Base-by-base conservation (phyloP, 1,140 invertebrate genomes). In the Capitella teleta region DNA sequence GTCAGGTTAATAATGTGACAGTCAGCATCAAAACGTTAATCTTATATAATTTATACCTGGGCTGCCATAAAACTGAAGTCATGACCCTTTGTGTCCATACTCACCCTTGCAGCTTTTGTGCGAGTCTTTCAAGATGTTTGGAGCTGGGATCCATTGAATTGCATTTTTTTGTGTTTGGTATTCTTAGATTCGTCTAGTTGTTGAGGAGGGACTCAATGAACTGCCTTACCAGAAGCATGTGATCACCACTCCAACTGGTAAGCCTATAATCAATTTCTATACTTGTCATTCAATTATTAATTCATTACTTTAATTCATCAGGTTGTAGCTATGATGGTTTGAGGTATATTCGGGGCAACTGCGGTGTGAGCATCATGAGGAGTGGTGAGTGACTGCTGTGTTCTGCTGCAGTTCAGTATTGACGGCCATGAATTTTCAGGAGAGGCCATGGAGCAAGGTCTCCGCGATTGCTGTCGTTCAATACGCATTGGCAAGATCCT, bases 171-270 rank as follows among this genome's bases (percentile, higher is more conserved):
- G 61, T 30, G 26, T 59, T 55, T 34, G 36, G 49, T 47, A 30
- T 28, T 59, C 56, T 28, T 42, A 93, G 66, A 95, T 96, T 61
- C 79, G 91, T 21, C 74, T 98, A 43, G 90, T 98, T 3, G 94
- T 99, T 56, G 95, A 99, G 74, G 94, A 98, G 75, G 95, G 92
- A 57, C 76, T 99, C 28, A 98, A 98, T 73, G 90, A 95, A 64
- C 74, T 99, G 38, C 93, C 94, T 23, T 97, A 95, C 67, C 82
- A 83, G 6, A 82, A 86, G 68, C 85, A 83, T 67, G 79, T 83
- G 52, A 84, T 98, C 3, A 84, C 82, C 16, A 98, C 95, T 25
- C 95, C 95, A 2, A 97, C 93, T 14, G 88, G 82, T 68, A 30
- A 36, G 40, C 32, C 16, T 34, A 34, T 34, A 0, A 23, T 16